phyloP scores from a whole-genome alignment of 37 sponge, comb jelly and placozoan species.

The Beroe ovata region DNA sequence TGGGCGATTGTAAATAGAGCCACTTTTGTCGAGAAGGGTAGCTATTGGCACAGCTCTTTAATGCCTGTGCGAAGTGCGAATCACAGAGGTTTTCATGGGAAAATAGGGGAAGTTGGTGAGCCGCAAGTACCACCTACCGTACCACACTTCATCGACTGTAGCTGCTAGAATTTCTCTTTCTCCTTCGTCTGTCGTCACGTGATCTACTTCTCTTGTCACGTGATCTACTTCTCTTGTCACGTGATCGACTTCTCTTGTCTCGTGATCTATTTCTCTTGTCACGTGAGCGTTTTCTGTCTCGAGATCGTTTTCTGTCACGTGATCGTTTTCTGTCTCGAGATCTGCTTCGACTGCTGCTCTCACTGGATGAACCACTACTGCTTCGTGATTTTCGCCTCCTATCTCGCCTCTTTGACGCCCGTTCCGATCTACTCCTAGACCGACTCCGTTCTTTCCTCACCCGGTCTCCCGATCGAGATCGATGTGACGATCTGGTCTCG shows the following conservation, averaged over 20 bases:
- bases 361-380: constrained; percentile 39
- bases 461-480: neutral
- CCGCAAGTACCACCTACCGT: constrained; percentile 61
- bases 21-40: too few species aligned
- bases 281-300: neutral
- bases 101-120: too few species aligned
- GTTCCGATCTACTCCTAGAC: neutral
- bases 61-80: too few species aligned
- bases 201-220: constrained; percentile 15
- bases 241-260: constrained; percentile 17
- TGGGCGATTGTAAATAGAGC: too few species aligned
- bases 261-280: neutral
- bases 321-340: neutral
- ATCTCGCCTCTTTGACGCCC: neutral
- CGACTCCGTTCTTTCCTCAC: neutral
- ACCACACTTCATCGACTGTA: constrained; percentile 10
- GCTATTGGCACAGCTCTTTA: too few species aligned
- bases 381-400: neutral
- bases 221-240: neutral
- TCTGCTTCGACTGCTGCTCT: constrained; percentile 63
- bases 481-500: neutral
- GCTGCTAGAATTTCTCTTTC: neutral
- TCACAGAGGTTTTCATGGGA: too few species aligned
- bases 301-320: neutral
- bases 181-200: too few species aligned